Evolutionary conservation across 1,140 invertebrate genomes (phyloP).

Genomic region (Glossosoma conforme): DNA sequence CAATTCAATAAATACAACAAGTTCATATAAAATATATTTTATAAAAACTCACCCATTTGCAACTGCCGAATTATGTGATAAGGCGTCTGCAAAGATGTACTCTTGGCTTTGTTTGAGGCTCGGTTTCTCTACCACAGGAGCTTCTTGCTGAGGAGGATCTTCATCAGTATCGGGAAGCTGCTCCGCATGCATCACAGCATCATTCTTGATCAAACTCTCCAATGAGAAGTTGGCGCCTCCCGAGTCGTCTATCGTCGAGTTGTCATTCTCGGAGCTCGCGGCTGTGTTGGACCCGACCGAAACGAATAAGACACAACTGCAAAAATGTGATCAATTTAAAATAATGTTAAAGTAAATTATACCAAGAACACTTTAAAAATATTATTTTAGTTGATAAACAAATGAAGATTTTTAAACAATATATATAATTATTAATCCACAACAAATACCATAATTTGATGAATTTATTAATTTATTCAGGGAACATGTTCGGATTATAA

Average conservation of each 20-base stretch:
- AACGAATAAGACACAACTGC: slow-evolving; percentile 38
- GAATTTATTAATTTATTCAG: too few relatives aligned
- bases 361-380: too few relatives aligned
- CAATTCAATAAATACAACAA: too few relatives aligned
- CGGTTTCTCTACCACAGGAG: slow-evolving; percentile 22
- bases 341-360: slow-evolving; percentile 1
- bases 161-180: not conserved
- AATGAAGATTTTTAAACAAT: too few relatives aligned
- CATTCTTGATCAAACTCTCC: slow-evolving; percentile 1
- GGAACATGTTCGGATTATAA: too few relatives aligned
- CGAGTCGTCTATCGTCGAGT: not conserved
- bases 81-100: slow-evolving; percentile 45
- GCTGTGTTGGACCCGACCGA: slow-evolving; percentile 36
- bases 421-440: too few relatives aligned
- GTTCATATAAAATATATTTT: too few relatives aligned
- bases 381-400: too few relatives aligned
- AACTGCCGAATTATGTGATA: slow-evolving; percentile 51
- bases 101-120: slow-evolving; percentile 31
- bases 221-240: slow-evolving; percentile 3
- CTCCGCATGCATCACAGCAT: slow-evolving; percentile 3
- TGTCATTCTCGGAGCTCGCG: not conserved
- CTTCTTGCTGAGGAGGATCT: slow-evolving; percentile 2
- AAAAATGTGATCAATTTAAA: slow-evolving; percentile 18
- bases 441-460: too few relatives aligned
- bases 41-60: slow-evolving; percentile 55